Percentiles rank a stretch among this genome's conserved stretches.
Conservation (phyloP, 2,797 vertebrate genomes). For the Serranus cabrilla region DNA sequence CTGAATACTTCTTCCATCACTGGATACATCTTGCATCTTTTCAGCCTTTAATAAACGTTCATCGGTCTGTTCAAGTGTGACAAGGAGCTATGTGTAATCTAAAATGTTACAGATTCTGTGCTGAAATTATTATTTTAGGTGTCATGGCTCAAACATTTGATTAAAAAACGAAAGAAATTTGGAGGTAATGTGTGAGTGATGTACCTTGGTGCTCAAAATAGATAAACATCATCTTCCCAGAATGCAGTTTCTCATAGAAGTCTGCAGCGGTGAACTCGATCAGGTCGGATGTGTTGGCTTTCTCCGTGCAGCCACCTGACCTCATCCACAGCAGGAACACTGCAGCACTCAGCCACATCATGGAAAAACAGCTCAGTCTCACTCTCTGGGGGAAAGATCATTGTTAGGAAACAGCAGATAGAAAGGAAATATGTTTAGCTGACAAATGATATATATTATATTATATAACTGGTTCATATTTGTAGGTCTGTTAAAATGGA, state of each 20-base stretch:
- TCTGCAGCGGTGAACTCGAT: conserved; percentile 67
- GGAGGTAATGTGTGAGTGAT: background rate
- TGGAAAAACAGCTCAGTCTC: background rate
- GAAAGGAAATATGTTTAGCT: no score
- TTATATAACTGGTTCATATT: background rate
- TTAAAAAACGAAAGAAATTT: background rate
- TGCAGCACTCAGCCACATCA: conserved; percentile 56
- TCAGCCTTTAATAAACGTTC: no score
- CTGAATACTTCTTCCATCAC: no score
- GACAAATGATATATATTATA: background rate
- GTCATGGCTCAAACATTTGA: no score
- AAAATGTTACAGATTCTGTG: no score
- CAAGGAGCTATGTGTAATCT: no score
- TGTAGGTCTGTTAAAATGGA: background rate
- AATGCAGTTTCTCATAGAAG: conserved; percentile 74
- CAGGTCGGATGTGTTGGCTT: conserved; percentile 62
- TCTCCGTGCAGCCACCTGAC: conserved; percentile 55
- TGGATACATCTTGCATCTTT: no score
- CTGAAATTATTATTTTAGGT: no score
- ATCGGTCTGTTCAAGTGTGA: no score
- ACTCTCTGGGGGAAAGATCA: background rate
- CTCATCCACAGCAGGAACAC: conserved; percentile 66
- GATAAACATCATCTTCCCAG: conserved; percentile 89
- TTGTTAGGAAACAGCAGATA: background rate
- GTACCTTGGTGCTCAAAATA: conserved; percentile 90